Evolutionary conservation across 2,113 vertebrate species (phyloP), one percentile per base, ranked within the genome.

Genomic region (Jacana jacana): DNA sequence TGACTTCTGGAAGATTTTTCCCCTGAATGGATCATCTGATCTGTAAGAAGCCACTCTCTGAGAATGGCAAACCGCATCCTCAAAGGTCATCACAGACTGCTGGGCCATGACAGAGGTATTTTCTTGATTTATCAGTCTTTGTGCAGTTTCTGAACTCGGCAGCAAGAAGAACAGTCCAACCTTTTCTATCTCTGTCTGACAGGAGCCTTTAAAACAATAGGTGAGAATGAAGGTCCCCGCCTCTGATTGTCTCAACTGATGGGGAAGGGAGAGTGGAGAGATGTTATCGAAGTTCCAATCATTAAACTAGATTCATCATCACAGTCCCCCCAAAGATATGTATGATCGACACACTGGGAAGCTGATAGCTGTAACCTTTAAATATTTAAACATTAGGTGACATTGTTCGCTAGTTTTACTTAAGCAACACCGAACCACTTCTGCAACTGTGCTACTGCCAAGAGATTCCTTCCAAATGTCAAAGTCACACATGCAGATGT

Each of bases 71-170:
- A 54, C 23, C 57, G 4, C 8, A 30, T 55, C 35, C 39, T 80
- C 24, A 52, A 60, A 57, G 16, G 20, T 42, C 42, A 79, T 14
- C 13, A 11, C 3, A 22, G 22, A 31, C 9, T 79, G 6, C 22
- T 73, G 58, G 48, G 12, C 16, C 17, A 30, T 0, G 0, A 57
- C 10, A 44, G n/a, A 76, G 16, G 3, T 54, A 2, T 71, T 60
- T 37, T 78, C 17, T 49, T 13, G 11, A 35, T 78, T 85, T 70
- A 20, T 54, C 25, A 54, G 3, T 76, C 24, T 3, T 27, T 69
- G 24, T 4, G 3, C 37, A 44, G 13, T 55, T 86, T 76, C 49
- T 71, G 39, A 61, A 35, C 30, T 71, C 40, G 37, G 7, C 23
- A 94, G 23, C 39, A 64, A 35, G 9, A 60, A 61, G 6, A 92